These are phyloP conservation scores for Monoplex corrugatus DNA, from an alignment of 2,888 invertebrate species.

Conservation along the genomic window DNA sequence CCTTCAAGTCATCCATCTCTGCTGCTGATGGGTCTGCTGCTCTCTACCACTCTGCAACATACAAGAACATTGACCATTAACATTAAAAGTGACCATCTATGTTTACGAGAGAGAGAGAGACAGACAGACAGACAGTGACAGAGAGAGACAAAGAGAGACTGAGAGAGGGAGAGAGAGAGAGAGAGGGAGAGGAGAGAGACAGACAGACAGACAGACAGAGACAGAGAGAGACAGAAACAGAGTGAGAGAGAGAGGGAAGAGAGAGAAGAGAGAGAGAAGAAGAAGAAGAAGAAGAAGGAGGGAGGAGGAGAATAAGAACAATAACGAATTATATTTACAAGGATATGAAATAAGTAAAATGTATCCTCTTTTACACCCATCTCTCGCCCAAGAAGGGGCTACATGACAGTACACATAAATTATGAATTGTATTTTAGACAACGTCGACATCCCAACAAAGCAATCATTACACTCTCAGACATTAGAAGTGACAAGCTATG, in stretches of 20 bases:
- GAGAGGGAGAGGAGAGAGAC: not conserved
- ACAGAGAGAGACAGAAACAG: constrained; percentile 13
- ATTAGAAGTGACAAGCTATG: not conserved
- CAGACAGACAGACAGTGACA: not conserved
- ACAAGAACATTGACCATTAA: too few relatives aligned
- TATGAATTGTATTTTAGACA: not conserved
- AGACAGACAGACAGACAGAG: not conserved
- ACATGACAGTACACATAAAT: not conserved
- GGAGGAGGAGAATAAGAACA: not conserved
- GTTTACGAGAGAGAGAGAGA: not conserved
- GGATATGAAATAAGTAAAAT: not conserved
- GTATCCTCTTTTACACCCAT: not conserved
- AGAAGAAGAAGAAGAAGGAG: not conserved
- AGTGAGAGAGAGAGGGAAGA: not conserved
- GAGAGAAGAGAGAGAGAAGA: too few relatives aligned
- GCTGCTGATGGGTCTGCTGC: too few relatives aligned
- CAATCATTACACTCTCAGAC: not conserved
- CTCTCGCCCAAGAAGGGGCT: not conserved
- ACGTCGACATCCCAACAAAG: not conserved
- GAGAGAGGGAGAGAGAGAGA: too few relatives aligned
- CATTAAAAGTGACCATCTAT: too few relatives aligned
- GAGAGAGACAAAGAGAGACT: not conserved
- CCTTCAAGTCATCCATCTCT: too few relatives aligned
- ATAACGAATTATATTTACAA: not conserved
- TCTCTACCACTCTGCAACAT: too few relatives aligned